Base-by-base conservation (phyloP, 2,113 vertebrate genomes). In the Stegastes partitus region DNA sequence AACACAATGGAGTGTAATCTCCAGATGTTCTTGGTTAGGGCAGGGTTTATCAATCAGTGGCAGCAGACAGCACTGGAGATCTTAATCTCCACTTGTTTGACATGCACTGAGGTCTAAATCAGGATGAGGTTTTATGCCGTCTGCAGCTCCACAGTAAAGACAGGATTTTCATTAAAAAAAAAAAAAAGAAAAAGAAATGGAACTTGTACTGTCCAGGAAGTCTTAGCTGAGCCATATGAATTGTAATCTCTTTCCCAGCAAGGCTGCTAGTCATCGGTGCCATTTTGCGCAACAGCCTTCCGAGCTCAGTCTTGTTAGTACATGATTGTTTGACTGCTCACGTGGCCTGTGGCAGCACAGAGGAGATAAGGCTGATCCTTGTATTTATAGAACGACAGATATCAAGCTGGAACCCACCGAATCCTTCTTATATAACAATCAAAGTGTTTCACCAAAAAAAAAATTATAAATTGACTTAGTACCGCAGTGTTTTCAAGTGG, bases 21-120 rank as follows among this genome's bases (percentile, higher is more conserved):
- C 76, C 83, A 83, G 83, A 83, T 86, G 89, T 77, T 90, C 49
- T 37, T 70, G 54, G 68, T 83, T 68, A 77, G 55, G 11, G 3
- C 47, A 3, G 39, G 5, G n/a, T 82, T 86, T 70, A 75, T 90
- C 87, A 85, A 54, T 84, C 71, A 63, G 50, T 9, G 8, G 31
- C 50, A 51, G 55, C 73, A 73, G 63, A 56, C 61, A 50, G 50
- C 45, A 51, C 54, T 2, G n/a, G 28, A 63, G 81, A 83, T 84
- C 68, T 34, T 72, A 77, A 85, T 88, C 79, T 83, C 39, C 3
- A 63, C 70, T 58, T 75, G 65, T 82, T 63, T 45, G 62, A 79
- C 59, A 42, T 75, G 64, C 10, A 11, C 37, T 9, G 23, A 68
- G 37, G 45, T 68, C 53, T 79, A 55, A 81, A 81, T 83, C 73